phyloP scores from a whole-genome alignment of 1,140 invertebrate species.

The Trypoxylus dichotomus region DNA sequence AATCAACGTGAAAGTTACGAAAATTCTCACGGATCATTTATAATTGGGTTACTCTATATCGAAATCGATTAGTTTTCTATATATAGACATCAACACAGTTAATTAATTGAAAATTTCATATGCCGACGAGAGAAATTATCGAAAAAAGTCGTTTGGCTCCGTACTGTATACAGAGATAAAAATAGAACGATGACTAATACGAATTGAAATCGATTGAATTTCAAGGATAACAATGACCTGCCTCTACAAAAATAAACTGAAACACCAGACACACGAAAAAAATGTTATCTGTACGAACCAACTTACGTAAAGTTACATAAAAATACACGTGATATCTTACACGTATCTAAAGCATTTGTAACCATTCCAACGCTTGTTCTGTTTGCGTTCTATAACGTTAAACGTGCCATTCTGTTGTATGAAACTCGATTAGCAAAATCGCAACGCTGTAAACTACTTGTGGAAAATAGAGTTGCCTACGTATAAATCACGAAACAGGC shows the following conservation, averaged over 20 bases:
- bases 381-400: neutral
- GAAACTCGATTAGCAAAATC: neutral
- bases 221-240: conserved; percentile 21
- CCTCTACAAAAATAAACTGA: conserved; percentile 20
- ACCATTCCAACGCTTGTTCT: neutral
- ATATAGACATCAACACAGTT: neutral
- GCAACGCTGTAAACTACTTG: neutral
- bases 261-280: neutral
- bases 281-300: neutral
- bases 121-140: no score
- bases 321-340: neutral
- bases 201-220: conserved; percentile 12
- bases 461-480: neutral
- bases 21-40: no score
- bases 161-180: neutral
- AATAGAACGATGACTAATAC: neutral
- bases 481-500: neutral
- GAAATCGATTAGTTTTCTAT: no score
- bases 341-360: neutral
- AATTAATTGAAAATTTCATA: neutral
- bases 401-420: neutral
- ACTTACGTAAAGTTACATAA: neutral
- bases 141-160: no score
- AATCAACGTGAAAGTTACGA: no score
- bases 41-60: no score